Conservation (phyloP, 1,140 invertebrate genomes). For the Magallana gigas region DNA sequence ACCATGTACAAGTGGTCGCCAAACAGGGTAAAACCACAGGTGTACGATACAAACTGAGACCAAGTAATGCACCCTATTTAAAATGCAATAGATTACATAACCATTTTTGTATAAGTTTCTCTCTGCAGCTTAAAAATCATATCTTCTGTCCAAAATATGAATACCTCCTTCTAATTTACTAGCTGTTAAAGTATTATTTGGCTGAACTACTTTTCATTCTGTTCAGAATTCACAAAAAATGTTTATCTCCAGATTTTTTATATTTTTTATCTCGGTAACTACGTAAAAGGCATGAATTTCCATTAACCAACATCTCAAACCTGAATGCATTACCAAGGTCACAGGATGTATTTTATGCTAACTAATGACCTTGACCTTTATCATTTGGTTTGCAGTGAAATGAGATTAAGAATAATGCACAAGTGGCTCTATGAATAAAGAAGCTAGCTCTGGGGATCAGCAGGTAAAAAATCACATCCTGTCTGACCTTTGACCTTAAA, state of each 20-base stretch:
- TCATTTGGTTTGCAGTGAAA: neutral
- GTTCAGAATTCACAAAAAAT: neutral
- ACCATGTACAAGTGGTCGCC: slow-evolving; percentile 8
- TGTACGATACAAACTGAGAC: slow-evolving; percentile 10
- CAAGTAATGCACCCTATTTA: slow-evolving; percentile 5
- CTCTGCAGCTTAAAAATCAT: neutral
- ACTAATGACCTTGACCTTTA: neutral
- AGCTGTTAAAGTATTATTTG: neutral
- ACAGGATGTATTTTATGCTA: neutral
- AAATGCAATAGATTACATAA: slow-evolving; percentile 13
- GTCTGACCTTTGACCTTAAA: neutral
- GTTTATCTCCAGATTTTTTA: neutral
- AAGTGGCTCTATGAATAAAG: neutral
- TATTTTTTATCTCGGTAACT: neutral
- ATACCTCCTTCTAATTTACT: neutral
- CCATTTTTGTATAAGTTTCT: neutral
- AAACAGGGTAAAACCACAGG: slow-evolving; percentile 4
- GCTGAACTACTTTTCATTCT: neutral
- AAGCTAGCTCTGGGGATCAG: slow-evolving; percentile 15
- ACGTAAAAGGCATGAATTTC: neutral
- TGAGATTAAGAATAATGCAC: neutral
- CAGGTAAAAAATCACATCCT: slow-evolving; percentile 33
- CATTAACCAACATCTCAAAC: slow-evolving; percentile 19
- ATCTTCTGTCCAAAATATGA: neutral
- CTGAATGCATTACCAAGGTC: neutral